Evolutionary conservation across 1,140 invertebrate species (phyloP).

Genomic region (Sinonovacula constricta): DNA sequence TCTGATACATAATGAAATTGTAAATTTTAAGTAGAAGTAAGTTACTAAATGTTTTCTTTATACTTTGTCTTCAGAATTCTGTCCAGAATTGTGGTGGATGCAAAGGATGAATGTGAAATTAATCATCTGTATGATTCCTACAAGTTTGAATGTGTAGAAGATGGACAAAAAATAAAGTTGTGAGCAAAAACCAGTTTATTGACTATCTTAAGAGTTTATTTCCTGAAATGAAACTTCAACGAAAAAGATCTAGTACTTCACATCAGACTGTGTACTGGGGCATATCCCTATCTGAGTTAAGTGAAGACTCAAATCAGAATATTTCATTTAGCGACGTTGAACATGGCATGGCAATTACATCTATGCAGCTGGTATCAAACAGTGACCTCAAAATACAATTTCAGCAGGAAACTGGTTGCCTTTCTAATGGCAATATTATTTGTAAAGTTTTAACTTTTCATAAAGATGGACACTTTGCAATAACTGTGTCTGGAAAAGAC

Average conservation of each 20-base stretch:
- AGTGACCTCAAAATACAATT: background rate
- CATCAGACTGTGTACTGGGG: too few species aligned
- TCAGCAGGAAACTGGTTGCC: background rate
- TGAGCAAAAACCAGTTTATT: background rate
- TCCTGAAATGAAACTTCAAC: background rate
- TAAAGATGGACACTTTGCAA: background rate
- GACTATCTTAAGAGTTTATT: constrained; percentile 1
- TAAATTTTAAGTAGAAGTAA: too few species aligned
- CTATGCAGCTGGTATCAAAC: too few species aligned
- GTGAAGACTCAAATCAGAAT: too few species aligned
- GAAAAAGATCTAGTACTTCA: too few species aligned
- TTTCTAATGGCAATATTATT: constrained; percentile 23
- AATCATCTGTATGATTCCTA: constrained; percentile 16
- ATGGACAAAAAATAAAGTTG: background rate
- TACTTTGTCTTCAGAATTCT: constrained; percentile 26
- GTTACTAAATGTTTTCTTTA: too few species aligned
- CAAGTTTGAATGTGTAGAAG: constrained; percentile 10
- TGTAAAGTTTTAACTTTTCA: background rate
- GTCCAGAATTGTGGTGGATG: background rate
- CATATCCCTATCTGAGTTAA: too few species aligned
- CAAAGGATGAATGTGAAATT: background rate
- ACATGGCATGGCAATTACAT: too few species aligned
- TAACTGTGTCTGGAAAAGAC: background rate
- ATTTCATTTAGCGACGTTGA: too few species aligned
- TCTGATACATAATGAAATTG: too few species aligned